Percentiles rank a stretch among this genome's conserved stretches.
These are phyloP conservation scores for Zaprionus inermis DNA, from an alignment of 1,140 invertebrate species.

Conservation along the genomic window DNA sequence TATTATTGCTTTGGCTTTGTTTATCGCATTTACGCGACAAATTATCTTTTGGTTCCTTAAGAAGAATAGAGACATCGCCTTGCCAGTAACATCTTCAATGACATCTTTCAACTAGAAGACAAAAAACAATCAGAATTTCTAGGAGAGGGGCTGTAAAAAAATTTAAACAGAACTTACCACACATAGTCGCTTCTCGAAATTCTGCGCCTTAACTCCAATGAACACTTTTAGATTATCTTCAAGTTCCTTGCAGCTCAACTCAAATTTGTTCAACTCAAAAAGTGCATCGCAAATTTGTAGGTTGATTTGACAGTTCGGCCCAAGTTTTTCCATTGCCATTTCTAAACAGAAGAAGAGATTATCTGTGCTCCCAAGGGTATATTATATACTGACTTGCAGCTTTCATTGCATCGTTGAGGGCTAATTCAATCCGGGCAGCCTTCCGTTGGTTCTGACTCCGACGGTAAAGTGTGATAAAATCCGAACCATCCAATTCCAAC, in stretches of 20 bases:
- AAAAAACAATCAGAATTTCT: not conserved
- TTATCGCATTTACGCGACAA: slow-evolving; percentile 38
- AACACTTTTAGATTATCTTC: slow-evolving; percentile 65
- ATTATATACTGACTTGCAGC: slow-evolving; percentile 54
- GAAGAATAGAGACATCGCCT: slow-evolving; percentile 63
- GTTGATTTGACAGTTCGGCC: slow-evolving; percentile 51
- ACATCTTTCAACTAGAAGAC: slow-evolving; percentile 58
- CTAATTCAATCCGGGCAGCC: slow-evolving; percentile 63
- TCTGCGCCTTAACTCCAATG: slow-evolving; percentile 53
- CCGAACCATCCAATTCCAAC: slow-evolving; percentile 49
- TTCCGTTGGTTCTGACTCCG: slow-evolving; percentile 68
- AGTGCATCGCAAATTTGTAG: slow-evolving; percentile 72
- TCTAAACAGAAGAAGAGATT: slow-evolving; percentile 14
- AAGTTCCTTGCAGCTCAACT: slow-evolving; percentile 56
- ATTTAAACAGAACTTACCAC: slow-evolving; percentile 49
- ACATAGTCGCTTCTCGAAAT: slow-evolving; percentile 50
- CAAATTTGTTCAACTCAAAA: slow-evolving; percentile 77
- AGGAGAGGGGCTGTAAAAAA: not conserved
- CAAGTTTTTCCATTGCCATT: slow-evolving; percentile 24
- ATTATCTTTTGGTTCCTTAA: slow-evolving; percentile 54
- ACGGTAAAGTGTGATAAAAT: slow-evolving; percentile 63
- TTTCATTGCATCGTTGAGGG: slow-evolving; percentile 53
- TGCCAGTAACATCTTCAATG: slow-evolving; percentile 67
- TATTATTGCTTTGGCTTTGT: slow-evolving; percentile 34
- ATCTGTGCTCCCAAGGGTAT: not conserved